These are phyloP conservation scores for Hydrotaea diabolus DNA, from an alignment of 2,888 invertebrate species.

Conservation along the genomic window DNA sequence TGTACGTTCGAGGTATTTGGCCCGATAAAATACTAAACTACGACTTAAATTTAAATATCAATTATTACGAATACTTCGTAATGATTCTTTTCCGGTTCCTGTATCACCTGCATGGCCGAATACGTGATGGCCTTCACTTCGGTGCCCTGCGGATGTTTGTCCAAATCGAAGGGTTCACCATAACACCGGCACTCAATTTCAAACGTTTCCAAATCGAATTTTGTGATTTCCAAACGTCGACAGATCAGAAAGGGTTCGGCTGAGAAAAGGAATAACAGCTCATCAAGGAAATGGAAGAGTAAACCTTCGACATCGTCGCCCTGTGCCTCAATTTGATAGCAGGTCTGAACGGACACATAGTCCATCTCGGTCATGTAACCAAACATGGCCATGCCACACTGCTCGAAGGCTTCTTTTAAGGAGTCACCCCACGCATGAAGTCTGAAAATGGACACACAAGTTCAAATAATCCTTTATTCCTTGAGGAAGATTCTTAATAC, in stretches of 20 bases:
- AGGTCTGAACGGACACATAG: slow-evolving; percentile 89
- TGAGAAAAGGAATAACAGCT: slow-evolving; percentile 94
- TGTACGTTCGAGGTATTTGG: background rate
- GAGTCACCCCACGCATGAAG: slow-evolving; percentile 95
- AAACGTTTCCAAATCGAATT: slow-evolving; percentile 92
- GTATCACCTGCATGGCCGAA: slow-evolving; percentile 97
- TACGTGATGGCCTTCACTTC: slow-evolving; percentile 99
- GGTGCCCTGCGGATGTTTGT: slow-evolving; percentile 97
- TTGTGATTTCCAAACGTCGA: slow-evolving; percentile 92
- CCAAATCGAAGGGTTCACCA: slow-evolving; percentile 96
- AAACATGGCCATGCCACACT: slow-evolving; percentile 97
- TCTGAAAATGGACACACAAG: slow-evolving; percentile 83
- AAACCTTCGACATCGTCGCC: slow-evolving; percentile 94
- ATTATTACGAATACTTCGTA: slow-evolving; percentile 98
- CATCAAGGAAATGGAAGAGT: slow-evolving; percentile 96
- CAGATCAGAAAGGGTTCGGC: slow-evolving; percentile 95
- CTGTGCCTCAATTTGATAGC: slow-evolving; percentile 91
- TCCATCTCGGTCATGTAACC: slow-evolving; percentile 97
- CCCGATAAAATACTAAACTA: background rate
- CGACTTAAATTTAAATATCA: slow-evolving; percentile 87
- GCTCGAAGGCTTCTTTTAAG: slow-evolving; percentile 95
- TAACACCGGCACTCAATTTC: slow-evolving; percentile 90
- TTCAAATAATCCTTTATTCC: background rate
- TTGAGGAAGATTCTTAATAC: slow-evolving; percentile 79
- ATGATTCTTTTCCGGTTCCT: slow-evolving; percentile 85